These are phyloP conservation scores for Poecilia latipinna DNA, from an alignment of 2,113 vertebrate genomes.

Conservation along the genomic window DNA sequence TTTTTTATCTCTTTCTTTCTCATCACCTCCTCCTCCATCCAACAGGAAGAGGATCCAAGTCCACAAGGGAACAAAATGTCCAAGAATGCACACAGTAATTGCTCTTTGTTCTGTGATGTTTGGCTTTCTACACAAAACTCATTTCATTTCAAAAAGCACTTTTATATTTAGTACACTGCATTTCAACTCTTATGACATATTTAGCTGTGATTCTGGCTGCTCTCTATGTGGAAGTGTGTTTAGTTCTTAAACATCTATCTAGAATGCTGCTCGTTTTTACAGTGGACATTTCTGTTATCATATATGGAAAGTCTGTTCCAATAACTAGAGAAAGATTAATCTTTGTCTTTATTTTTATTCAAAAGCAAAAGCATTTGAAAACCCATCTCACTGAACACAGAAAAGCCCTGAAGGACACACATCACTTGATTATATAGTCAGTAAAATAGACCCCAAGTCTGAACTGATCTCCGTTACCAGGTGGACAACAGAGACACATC, in stretches of 20 bases:
- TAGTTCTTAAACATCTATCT: conserved; percentile 35
- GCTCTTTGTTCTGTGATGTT: not conserved
- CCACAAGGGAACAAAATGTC: conserved; percentile 8
- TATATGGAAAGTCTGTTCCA: not conserved
- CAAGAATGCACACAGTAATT: conserved; percentile 1
- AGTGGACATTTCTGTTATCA: not conserved
- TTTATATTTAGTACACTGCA: conserved; percentile 12
- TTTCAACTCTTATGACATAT: conserved; percentile 21
- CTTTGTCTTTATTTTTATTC: too few species aligned
- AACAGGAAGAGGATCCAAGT: conserved; percentile 1
- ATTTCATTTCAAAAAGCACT: conserved; percentile 8
- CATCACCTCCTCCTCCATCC: conserved; percentile 22
- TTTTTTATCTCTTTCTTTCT: conserved; percentile 18
- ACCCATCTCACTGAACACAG: too few species aligned
- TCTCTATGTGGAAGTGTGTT: conserved; percentile 16
- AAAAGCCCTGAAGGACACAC: too few species aligned
- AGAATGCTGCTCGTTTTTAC: too few species aligned
- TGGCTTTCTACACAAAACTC: not conserved
- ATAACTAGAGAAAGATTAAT: too few species aligned
- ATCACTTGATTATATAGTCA: too few species aligned
- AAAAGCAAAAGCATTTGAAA: too few species aligned
- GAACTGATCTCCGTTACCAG: too few species aligned
- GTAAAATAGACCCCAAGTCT: too few species aligned
- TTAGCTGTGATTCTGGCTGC: conserved; percentile 7
- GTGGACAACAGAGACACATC: too few species aligned